A percentile compares a stretch with the other conserved stretches of the same genome.
Evolutionary conservation across 1,140 invertebrate species (phyloP).

Genomic region (Drosophila littoralis): DNA sequence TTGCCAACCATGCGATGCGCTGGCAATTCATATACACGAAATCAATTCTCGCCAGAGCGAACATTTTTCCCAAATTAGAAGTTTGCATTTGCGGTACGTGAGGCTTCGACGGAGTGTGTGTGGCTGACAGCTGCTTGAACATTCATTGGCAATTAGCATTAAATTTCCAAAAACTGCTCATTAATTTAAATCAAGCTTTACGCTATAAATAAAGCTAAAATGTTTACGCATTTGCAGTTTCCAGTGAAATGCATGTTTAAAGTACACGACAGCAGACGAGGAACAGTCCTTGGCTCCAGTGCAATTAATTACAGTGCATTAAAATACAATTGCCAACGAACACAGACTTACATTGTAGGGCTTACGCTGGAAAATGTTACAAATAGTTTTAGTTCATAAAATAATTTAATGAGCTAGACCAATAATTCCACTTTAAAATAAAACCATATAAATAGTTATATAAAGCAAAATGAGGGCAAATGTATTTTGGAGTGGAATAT

Average conservation of each 20-base stretch:
- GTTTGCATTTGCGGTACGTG: background rate
- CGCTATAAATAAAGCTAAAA: background rate
- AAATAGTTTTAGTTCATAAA: no score
- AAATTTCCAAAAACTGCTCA: constrained; percentile 1
- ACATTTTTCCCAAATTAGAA: constrained; percentile 22
- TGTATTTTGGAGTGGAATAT: background rate
- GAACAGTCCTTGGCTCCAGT: background rate
- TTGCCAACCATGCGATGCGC: background rate
- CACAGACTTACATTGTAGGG: background rate
- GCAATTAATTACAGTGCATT: constrained; percentile 26
- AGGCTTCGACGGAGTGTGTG: background rate
- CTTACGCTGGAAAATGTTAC: no score
- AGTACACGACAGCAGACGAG: background rate
- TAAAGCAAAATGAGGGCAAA: no score
- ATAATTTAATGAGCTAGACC: no score
- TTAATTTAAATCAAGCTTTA: constrained; percentile 19
- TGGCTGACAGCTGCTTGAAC: constrained; percentile 10
- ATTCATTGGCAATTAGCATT: constrained; percentile 32
- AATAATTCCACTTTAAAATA: no score
- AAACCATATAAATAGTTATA: no score
- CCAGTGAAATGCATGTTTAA: background rate
- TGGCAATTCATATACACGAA: constrained; percentile 1
- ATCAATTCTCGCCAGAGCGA: constrained; percentile 5
- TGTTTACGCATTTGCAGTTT: background rate
- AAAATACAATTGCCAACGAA: constrained; percentile 16